A percentile compares a stretch with the other conserved stretches of the same genome.
These are phyloP conservation scores for Cistogaster globosa DNA, from an alignment of 2,888 invertebrate species.

Conservation along the genomic window DNA sequence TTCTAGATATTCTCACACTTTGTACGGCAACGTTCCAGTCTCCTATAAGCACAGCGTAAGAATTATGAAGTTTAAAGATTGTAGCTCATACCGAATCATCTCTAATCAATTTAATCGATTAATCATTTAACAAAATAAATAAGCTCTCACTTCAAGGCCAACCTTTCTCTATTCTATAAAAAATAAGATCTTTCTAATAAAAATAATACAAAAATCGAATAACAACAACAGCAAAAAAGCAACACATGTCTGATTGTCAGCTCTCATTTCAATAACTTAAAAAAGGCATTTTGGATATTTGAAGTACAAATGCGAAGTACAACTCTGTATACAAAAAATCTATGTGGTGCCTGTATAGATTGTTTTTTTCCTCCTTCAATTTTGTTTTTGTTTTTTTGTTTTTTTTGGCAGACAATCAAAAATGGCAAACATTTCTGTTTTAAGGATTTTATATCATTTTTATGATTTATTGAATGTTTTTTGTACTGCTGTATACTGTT, in stretches of 20 bases:
- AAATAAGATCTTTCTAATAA: no score
- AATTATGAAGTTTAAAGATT: no score
- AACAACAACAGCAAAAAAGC: conserved; percentile 32
- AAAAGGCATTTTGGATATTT: conserved; percentile 29
- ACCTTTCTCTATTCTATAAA: no score
- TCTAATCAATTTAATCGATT: no score
- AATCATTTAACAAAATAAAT: no score
- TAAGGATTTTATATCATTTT: conserved; percentile 48
- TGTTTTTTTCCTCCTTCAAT: conserved; percentile 16
- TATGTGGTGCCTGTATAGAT: not conserved
- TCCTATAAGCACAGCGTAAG: no score
- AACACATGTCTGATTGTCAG: conserved; percentile 67
- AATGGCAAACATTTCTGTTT: conserved; percentile 53
- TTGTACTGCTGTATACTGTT: not conserved
- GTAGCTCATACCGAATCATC: no score
- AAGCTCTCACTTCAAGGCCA: no score
- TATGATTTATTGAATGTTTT: conserved; percentile 58
- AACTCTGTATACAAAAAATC: not conserved
- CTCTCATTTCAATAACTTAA: conserved; percentile 61
- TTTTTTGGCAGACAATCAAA: conserved; percentile 57
- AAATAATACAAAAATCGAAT: conserved; percentile 12
- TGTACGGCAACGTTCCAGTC: no score
- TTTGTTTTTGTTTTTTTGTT: no score
- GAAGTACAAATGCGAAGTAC: not conserved
- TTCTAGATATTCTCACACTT: no score